Percentiles rank a stretch among this genome's conserved stretches.
Evolutionary conservation across 2,888 invertebrate species (phyloP).

Genomic region (Synanthedon myopaeformis): DNA sequence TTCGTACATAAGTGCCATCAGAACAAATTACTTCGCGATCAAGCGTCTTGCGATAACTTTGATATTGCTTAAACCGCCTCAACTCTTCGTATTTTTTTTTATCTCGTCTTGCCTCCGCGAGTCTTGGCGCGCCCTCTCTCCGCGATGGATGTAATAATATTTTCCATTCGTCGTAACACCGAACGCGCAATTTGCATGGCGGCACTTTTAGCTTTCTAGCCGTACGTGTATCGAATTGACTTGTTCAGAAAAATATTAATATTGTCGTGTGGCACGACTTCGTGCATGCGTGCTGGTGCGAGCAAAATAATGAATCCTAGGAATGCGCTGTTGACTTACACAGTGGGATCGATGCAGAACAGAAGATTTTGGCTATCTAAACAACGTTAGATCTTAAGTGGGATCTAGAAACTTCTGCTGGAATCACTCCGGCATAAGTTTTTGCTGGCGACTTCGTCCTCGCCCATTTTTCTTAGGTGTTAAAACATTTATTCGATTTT

Average conservation of each 20-base stretch:
- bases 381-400: too few relatives aligned
- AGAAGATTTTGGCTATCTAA: too few relatives aligned
- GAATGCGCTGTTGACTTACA: slow-evolving; percentile 13
- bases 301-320: slow-evolving; percentile 34
- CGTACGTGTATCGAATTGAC: slow-evolving; percentile 8
- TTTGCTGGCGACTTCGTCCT: too few relatives aligned
- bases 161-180: not conserved
- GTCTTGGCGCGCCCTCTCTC: not conserved
- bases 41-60: not conserved
- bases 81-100: not conserved
- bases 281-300: slow-evolving; percentile 20
- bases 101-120: not conserved
- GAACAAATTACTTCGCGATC: slow-evolving; percentile 5
- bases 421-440: too few relatives aligned
- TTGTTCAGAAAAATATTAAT: slow-evolving; percentile 12
- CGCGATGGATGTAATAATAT: not conserved
- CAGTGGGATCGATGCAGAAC: too few relatives aligned
- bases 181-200: slow-evolving; percentile 3
- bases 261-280: slow-evolving; percentile 14
- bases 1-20: slow-evolving; percentile 4
- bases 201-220: slow-evolving; percentile 5
- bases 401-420: too few relatives aligned
- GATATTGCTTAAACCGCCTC: not conserved
- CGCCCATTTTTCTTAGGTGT: too few relatives aligned
- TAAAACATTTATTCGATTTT: too few relatives aligned